A percentile compares a stretch with the other conserved stretches of the same genome.
Evolutionary conservation across 2,113 vertebrate genomes (phyloP).

Genomic region (Oncorhynchus keta): DNA sequence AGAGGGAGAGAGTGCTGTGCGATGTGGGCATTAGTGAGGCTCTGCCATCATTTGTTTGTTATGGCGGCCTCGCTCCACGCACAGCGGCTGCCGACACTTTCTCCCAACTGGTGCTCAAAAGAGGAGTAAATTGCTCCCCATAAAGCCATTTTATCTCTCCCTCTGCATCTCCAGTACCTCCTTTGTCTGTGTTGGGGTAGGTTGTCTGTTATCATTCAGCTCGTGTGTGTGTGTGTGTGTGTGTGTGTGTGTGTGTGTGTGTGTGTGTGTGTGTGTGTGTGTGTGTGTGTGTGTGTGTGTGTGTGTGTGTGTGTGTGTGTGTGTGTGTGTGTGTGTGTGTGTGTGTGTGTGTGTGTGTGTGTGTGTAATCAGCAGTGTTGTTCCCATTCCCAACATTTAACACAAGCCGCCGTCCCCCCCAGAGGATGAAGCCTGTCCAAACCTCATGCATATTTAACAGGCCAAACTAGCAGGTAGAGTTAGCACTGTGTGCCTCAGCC

Average conservation of each 20-base stretch:
- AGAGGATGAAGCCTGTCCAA: constrained; percentile 38
- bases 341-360: background rate
- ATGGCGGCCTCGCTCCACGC: background rate
- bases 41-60: constrained; percentile 38
- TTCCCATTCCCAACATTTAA: constrained; percentile 1
- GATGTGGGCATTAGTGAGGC: constrained; percentile 49
- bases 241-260: background rate
- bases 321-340: background rate
- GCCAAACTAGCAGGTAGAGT: constrained; percentile 40
- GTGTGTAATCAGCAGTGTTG: constrained; percentile 3
- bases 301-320: background rate
- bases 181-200: background rate
- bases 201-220: no score
- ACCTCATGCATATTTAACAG: constrained; percentile 58
- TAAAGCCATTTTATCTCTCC: constrained; percentile 6
- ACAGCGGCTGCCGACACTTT: background rate
- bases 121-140: constrained; percentile 32
- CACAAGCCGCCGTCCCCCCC: constrained; percentile 22
- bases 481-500: constrained; percentile 19
- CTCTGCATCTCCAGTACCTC: background rate
- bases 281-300: background rate
- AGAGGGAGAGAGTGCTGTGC: constrained; percentile 9
- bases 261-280: background rate
- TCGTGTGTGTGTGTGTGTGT: background rate
- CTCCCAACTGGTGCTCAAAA: background rate